These are phyloP conservation scores for Daubentonia madagascariensis DNA, from an alignment of 2,113 vertebrate genomes.

Conservation along the genomic window DNA sequence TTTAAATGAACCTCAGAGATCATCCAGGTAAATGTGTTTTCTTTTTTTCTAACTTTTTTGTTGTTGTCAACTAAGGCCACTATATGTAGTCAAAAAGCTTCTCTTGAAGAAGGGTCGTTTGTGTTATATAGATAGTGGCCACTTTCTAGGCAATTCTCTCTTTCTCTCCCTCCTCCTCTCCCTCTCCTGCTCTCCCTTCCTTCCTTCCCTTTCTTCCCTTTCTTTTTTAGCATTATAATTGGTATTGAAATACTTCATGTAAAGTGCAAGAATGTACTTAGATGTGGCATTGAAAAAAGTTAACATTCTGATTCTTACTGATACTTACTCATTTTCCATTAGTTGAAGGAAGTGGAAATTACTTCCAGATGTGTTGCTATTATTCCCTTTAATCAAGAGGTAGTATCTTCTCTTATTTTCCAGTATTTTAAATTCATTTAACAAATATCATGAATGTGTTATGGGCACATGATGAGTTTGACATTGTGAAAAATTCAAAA, in stretches of 20 bases:
- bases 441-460: background rate
- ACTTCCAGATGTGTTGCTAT: background rate
- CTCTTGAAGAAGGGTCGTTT: background rate
- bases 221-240: background rate
- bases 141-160: background rate
- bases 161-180: background rate
- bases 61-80: background rate
- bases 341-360: background rate
- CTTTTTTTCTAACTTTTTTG: background rate
- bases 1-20: slow-evolving; percentile 20
- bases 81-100: background rate
- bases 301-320: slow-evolving; percentile 5
- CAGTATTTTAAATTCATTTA: slow-evolving; percentile 11
- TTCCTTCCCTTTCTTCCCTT: background rate
- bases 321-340: background rate
- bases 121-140: background rate
- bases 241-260: background rate
- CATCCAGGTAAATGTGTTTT: background rate
- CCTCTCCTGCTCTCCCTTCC: background rate
- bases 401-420: slow-evolving; percentile 28
- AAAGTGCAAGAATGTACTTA: slow-evolving; percentile 5
- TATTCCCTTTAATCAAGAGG: background rate
- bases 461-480: background rate
- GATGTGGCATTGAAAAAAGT: background rate
- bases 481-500: background rate